Base-by-base conservation (phyloP, 2,113 vertebrate species). In the Pseudopodoces humilis region DNA sequence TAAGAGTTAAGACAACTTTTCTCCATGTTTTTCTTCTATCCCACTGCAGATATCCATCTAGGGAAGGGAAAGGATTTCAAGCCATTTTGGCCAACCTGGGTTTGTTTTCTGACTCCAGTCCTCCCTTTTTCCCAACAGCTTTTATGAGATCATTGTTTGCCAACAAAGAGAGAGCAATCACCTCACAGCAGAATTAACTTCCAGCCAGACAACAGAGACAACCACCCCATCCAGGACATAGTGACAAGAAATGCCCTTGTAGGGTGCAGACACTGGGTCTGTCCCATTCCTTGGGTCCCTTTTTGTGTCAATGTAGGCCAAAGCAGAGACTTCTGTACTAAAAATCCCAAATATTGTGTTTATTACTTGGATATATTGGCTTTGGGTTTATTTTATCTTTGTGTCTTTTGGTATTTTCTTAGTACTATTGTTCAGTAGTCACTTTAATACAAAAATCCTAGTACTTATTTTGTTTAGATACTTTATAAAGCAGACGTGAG, bases 191-290 rank as follows among this genome's bases (percentile, higher is more conserved):
- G 55, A 23, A 35, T 55, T 56, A 56, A 55, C 72, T 68, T 41
- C 28, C 64, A 77, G 68, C 18, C n/a, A 31, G 49, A 22, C 20
- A 39, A 55, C 47, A 59, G 15, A 15, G 35, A 43, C 43, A 71
- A 11, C 20, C 31, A n/a, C 12, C 5, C 64, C 10, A 11, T 16
- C 0, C 6, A 67, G 63, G 77, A 83, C 0, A 1, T 5, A 11
- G 49, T 13, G n/a, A 27, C 92, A 58, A 33, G 9, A 33, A 39
- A 33, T 19, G 55, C 11, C 43, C 63, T 28, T 22, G 8, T 16
- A 62, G 41, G 41, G 24, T 62, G 55, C n/a, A 53, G 31, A 13
- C 16, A 7, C 56, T 13, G 33, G 65, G 31, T n/a, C 22, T 5
- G 46, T 27, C 56, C 72, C 25, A 2, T 19, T 49, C 43, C 58